Evolutionary conservation across 2,888 invertebrate genomes (phyloP).

Genomic region (Chalcosyrphus nemorum): DNA sequence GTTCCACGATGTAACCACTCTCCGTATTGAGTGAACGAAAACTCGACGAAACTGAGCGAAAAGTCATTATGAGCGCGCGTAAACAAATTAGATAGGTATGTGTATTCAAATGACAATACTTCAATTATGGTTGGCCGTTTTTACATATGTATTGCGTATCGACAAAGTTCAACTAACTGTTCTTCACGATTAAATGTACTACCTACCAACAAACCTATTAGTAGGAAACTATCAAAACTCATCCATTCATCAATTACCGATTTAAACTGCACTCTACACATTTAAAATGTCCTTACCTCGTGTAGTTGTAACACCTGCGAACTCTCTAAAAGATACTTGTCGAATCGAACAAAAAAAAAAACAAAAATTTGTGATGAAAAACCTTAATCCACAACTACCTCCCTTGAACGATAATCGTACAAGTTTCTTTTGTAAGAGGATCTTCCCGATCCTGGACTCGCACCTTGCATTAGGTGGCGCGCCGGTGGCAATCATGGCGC

Average conservation of each 20-base stretch:
- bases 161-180: too few species aligned
- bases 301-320: slow-evolving; percentile 43
- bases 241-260: neutral
- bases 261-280: neutral
- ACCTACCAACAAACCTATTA: too few species aligned
- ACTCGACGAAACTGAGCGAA: too few species aligned
- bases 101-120: too few species aligned
- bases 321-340: neutral
- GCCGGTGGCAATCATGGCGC: slow-evolving; percentile 58
- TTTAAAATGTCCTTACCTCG: neutral
- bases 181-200: too few species aligned
- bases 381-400: slow-evolving; percentile 35
- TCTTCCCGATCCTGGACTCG: slow-evolving; percentile 10
- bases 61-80: too few species aligned
- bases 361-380: neutral
- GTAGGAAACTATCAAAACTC: neutral
- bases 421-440: neutral
- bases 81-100: too few species aligned
- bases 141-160: too few species aligned
- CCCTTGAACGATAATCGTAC: slow-evolving; percentile 1
- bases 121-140: too few species aligned
- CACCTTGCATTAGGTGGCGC: slow-evolving; percentile 67
- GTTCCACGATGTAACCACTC: too few species aligned
- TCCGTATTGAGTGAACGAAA: too few species aligned
- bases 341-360: neutral